Evolutionary conservation across 2,113 vertebrate species (phyloP).

Genomic region (Anhinga anhinga): DNA sequence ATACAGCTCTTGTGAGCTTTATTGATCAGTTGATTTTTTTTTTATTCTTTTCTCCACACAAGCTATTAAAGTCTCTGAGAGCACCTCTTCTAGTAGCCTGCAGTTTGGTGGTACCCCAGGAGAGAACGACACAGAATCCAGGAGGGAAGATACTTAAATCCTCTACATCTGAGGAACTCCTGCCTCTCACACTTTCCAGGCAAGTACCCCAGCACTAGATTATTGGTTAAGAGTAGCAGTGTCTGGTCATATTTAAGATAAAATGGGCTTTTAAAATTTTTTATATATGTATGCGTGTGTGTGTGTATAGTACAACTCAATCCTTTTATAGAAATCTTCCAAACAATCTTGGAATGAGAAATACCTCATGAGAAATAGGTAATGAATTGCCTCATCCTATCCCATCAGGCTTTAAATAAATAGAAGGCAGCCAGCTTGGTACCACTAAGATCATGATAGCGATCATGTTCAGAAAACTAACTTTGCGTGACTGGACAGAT

Average conservation of each 20-base stretch:
- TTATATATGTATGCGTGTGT: rapidly evolving
- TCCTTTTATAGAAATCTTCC: neutral
- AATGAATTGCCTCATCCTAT: neutral
- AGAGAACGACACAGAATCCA: neutral
- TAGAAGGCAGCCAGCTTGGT: neutral
- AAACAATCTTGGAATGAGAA: neutral
- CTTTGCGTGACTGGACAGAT: neutral
- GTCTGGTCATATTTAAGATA: neutral
- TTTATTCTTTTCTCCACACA: neutral
- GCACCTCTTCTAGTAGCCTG: neutral
- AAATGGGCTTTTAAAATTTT: neutral
- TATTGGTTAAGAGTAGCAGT: neutral
- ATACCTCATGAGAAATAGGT: neutral
- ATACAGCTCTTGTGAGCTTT: neutral
- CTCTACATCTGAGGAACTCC: neutral
- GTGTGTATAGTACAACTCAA: neutral
- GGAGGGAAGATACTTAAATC: rapidly evolving
- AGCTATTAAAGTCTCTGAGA: neutral
- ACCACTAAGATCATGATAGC: neutral
- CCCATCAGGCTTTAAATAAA: neutral
- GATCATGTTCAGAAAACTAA: neutral
- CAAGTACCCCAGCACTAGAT: neutral
- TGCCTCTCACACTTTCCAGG: neutral
- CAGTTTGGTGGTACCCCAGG: neutral
- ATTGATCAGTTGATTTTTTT: neutral